These are phyloP conservation scores for Aurelia aurita complex sp. Pacific DNA, from an alignment of 30 jellyfish, hydroid and myxozoan species.

Conservation along the genomic window DNA sequence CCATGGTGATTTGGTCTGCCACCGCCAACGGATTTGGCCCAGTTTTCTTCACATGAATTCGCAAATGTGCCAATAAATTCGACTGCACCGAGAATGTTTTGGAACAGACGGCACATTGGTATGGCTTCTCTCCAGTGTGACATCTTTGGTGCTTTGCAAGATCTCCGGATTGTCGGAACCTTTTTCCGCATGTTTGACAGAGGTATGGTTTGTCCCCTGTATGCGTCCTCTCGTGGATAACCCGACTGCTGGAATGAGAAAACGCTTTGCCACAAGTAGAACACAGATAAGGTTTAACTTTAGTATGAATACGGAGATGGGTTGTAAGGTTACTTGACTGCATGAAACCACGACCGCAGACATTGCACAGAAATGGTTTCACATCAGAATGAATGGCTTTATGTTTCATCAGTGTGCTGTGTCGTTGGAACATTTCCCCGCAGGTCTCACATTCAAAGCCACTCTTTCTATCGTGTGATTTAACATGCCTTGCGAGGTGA, in stretches of 20 bases:
- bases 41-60: slow-evolving; percentile 66
- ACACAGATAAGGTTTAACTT: slow-evolving; percentile 52
- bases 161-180: slow-evolving; percentile 64
- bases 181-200: slow-evolving; percentile 64
- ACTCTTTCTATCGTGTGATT: slow-evolving; percentile 47
- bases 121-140: slow-evolving; percentile 70
- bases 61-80: slow-evolving; percentile 55
- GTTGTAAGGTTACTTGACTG: slow-evolving; percentile 68
- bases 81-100: slow-evolving; percentile 62
- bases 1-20: slow-evolving; percentile 17
- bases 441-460: slow-evolving; percentile 42
- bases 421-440: slow-evolving; percentile 36
- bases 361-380: slow-evolving; percentile 49
- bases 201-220: slow-evolving; percentile 58
- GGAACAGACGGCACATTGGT: slow-evolving; percentile 66
- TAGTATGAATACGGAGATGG: slow-evolving; percentile 53
- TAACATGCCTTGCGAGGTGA: slow-evolving; percentile 61
- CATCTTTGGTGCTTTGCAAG: slow-evolving; percentile 62
- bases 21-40: slow-evolving; percentile 19
- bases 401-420: slow-evolving; percentile 32
- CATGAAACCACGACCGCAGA: slow-evolving; percentile 64
- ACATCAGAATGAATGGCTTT: slow-evolving; percentile 39
- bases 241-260: slow-evolving; percentile 70
- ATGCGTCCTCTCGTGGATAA: slow-evolving; percentile 62
- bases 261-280: slow-evolving; percentile 48